Evolutionary conservation across 2,113 vertebrate species (phyloP).

Genomic region (Aramus guarauna): DNA sequence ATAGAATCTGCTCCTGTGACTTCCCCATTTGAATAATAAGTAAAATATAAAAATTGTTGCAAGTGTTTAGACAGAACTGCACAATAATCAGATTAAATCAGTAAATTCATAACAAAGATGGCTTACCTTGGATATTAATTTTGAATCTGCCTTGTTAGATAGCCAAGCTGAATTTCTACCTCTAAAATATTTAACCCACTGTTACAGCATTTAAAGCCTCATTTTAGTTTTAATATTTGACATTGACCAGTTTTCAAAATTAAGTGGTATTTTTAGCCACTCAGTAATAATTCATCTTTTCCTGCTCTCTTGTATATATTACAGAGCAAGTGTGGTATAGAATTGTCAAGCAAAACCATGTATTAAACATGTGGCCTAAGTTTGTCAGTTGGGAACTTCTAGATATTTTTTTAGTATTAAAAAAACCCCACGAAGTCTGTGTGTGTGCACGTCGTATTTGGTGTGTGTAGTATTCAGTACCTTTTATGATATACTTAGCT

Average conservation of each 20-base stretch:
- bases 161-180: neutral
- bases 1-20: neutral
- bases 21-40: neutral
- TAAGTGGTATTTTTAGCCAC: neutral
- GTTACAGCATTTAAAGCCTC: conserved; percentile 6
- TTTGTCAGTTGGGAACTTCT: neutral
- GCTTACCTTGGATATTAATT: neutral
- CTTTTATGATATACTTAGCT: neutral
- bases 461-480: neutral
- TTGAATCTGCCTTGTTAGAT: neutral
- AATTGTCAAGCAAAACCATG: neutral
- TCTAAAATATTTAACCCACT: neutral
- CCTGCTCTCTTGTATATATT: neutral
- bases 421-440: neutral
- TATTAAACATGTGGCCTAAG: neutral
- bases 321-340: neutral
- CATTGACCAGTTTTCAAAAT: neutral
- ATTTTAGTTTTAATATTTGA: conserved; percentile 2
- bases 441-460: neutral
- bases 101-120: neutral
- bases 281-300: neutral
- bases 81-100: conserved; percentile 7
- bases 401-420: neutral
- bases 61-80: neutral
- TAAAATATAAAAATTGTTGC: conserved; percentile 19